phyloP scores from a whole-genome alignment of 2,113 vertebrate species.

The Petrocephalus zakoni region DNA sequence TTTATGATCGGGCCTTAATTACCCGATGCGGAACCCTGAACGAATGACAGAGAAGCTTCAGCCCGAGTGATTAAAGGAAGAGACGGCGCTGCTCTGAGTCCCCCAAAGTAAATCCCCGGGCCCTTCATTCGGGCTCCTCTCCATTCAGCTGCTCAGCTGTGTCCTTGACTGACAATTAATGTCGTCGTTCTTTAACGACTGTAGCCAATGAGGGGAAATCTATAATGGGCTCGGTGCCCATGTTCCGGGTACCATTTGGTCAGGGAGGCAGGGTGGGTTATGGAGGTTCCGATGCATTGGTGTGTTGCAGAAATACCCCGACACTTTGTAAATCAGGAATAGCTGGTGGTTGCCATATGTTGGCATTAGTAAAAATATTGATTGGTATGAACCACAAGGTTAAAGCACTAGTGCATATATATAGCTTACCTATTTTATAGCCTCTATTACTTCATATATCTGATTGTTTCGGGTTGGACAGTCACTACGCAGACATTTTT shows the following conservation, averaged over 20 bases:
- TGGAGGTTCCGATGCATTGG: too few relatives aligned
- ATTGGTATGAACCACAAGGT: not conserved
- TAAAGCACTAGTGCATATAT: not conserved
- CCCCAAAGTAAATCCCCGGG: not conserved
- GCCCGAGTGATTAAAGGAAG: not conserved
- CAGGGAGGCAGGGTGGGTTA: not conserved
- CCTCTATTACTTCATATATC: not conserved
- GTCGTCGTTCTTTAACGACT: not conserved
- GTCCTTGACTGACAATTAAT: slow-evolving; percentile 7
- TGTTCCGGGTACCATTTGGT: not conserved
- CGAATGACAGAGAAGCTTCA: not conserved
- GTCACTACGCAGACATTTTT: not conserved
- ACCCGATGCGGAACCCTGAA: not conserved
- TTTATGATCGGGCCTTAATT: slow-evolving; percentile 6
- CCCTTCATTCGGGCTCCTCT: not conserved
- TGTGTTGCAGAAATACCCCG: not conserved
- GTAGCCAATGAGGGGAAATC: not conserved
- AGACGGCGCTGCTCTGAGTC: not conserved
- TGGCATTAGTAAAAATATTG: not conserved
- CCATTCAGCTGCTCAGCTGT: not conserved
- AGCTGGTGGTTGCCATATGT: not conserved
- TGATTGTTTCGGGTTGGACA: not conserved
- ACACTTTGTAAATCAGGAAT: not conserved
- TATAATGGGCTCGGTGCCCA: not conserved
- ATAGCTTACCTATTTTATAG: not conserved